These are phyloP conservation scores for Dolichomitus sp. DNA, from an alignment of 2,888 invertebrate species.

Conservation along the genomic window DNA sequence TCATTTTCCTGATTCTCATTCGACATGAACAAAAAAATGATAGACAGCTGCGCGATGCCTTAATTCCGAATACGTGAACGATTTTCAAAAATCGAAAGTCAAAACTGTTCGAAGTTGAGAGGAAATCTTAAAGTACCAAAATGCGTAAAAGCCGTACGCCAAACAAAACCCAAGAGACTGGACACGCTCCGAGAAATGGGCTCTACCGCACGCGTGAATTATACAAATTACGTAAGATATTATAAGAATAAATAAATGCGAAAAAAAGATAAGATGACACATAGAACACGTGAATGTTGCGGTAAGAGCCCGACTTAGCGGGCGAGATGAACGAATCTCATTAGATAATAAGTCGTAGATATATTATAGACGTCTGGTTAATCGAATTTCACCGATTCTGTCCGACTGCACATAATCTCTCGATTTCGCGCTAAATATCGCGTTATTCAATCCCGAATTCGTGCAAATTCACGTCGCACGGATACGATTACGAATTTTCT, in stretches of 20 bases:
- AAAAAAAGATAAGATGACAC: constrained; percentile 1
- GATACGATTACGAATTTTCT: constrained; percentile 45
- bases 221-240: constrained; percentile 65
- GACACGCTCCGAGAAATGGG: constrained; percentile 84
- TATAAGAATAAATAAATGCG: constrained; percentile 64
- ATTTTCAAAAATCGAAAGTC: constrained; percentile 45
- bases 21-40: not conserved
- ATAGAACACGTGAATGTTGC: constrained; percentile 57
- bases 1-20: not conserved
- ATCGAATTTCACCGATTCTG: constrained; percentile 73
- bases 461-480: constrained; percentile 28
- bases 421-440: constrained; percentile 36
- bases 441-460: constrained; percentile 20
- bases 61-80: constrained; percentile 4
- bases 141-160: constrained; percentile 78
- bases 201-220: constrained; percentile 73
- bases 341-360: constrained; percentile 81
- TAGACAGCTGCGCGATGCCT: not conserved
- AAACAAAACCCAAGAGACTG: constrained; percentile 80
- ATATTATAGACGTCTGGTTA: constrained; percentile 79
- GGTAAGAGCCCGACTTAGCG: constrained; percentile 81
- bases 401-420: constrained; percentile 60
- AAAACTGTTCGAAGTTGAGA: constrained; percentile 74
- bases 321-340: constrained; percentile 83
- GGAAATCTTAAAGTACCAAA: constrained; percentile 76